Percentiles rank a stretch among this genome's conserved stretches.
Evolutionary conservation across 2,113 vertebrate species (phyloP).

Genomic region (Cololabis saira): DNA sequence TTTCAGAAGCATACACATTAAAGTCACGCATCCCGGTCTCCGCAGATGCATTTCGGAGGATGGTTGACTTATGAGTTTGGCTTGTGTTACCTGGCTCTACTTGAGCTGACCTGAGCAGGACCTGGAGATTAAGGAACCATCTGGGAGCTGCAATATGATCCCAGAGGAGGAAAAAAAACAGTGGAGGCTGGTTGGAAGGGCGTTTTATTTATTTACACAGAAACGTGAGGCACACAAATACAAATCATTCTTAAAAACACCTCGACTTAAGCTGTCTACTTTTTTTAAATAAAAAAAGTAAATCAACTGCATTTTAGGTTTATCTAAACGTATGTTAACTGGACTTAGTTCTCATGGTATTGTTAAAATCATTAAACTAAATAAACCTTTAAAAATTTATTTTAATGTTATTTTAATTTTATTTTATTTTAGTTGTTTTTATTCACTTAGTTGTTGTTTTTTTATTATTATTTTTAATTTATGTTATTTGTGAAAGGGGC

Average conservation of each 20-base stretch:
- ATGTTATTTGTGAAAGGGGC: no score
- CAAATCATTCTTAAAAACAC: slow-evolving; percentile 4
- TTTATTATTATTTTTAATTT: no score
- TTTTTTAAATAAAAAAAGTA: no score
- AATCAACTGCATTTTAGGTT: no score
- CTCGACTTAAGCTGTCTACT: not conserved
- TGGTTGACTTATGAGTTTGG: slow-evolving; percentile 71
- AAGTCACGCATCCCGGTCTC: slow-evolving; percentile 64
- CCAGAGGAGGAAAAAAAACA: slow-evolving; percentile 50
- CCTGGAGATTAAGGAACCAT: slow-evolving; percentile 80
- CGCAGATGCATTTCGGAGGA: slow-evolving; percentile 57
- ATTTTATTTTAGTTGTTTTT: no score
- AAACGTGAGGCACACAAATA: slow-evolving; percentile 18
- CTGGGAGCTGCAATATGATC: slow-evolving; percentile 79
- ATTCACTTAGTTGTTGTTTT: no score
- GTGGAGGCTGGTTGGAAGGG: slow-evolving; percentile 25
- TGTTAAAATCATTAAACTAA: no score
- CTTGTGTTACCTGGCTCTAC: slow-evolving; percentile 77
- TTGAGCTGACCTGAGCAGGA: slow-evolving; percentile 73
- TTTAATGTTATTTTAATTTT: no score
- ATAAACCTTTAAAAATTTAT: no score
- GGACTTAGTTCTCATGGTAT: no score
- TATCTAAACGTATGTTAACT: no score
- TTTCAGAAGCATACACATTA: slow-evolving; percentile 60
- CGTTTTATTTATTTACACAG: slow-evolving; percentile 50